phyloP scores from a whole-genome alignment of 2,797 vertebrate species.

The Falco concolor region DNA sequence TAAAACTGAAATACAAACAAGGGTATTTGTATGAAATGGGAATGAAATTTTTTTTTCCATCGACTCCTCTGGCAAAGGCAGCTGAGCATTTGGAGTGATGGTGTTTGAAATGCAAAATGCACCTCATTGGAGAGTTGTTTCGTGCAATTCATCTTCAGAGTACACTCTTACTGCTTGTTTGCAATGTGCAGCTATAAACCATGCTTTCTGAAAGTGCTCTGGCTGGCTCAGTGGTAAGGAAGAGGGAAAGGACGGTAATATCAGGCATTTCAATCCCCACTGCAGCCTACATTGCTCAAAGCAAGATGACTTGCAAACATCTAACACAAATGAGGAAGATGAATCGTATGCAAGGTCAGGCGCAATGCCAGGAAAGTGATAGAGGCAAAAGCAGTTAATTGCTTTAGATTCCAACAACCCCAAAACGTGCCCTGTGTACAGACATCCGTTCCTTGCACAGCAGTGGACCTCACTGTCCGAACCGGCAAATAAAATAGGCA shows the following conservation, averaged over 20 bases:
- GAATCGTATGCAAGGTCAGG: slow-evolving; percentile 61
- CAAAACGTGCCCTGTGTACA: slow-evolving; percentile 28
- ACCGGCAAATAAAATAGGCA: not conserved
- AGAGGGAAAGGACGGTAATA: not conserved
- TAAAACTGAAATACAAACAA: not conserved
- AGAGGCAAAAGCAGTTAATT: slow-evolving; percentile 52
- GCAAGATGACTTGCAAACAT: slow-evolving; percentile 57
- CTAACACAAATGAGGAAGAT: slow-evolving; percentile 19
- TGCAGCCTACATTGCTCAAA: slow-evolving; percentile 19
- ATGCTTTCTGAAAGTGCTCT: not conserved
- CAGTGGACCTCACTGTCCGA: not conserved
- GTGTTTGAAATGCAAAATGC: slow-evolving; percentile 40
- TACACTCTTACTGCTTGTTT: not conserved
- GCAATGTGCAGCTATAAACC: not conserved
- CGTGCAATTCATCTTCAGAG: not conserved
- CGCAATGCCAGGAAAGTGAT: not conserved
- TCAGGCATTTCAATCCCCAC: not conserved
- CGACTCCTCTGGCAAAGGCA: slow-evolving; percentile 3
- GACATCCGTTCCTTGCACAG: not conserved
- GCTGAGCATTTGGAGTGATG: slow-evolving; percentile 20
- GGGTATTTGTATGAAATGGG: not conserved
- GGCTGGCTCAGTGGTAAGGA: not conserved
- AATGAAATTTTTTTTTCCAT: not conserved
- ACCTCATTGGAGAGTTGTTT: slow-evolving; percentile 5
- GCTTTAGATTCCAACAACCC: slow-evolving; percentile 41